A percentile compares a stretch with the other conserved stretches of the same genome.
Evolutionary conservation across 2,888 invertebrate species (phyloP).

Genomic region (Pristionchus japonicus): DNA sequence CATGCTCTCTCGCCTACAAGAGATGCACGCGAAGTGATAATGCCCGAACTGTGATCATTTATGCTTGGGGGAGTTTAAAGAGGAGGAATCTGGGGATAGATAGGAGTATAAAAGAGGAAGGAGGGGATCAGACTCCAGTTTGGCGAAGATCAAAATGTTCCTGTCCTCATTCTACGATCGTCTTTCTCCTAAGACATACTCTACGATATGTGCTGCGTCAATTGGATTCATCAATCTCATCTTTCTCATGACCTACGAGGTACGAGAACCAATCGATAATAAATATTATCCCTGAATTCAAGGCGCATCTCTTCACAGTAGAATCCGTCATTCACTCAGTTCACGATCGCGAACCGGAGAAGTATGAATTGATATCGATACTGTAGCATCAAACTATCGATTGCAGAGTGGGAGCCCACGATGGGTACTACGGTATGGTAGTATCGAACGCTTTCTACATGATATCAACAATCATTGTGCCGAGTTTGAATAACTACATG

Average conservation of each 20-base stretch:
- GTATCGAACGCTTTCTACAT: not conserved
- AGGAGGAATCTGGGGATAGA: not conserved
- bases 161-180: constrained; percentile 13
- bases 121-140: not conserved
- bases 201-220: not conserved
- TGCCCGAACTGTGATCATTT: not conserved
- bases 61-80: not conserved
- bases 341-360: constrained; percentile 8
- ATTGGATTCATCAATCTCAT: not conserved
- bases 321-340: constrained; percentile 36
- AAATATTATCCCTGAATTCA: too few relatives aligned
- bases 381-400: not conserved
- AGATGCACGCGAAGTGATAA: not conserved
- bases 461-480: not conserved
- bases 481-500: not conserved
- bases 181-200: not conserved
- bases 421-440: constrained; percentile 25
- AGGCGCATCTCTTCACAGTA: constrained; percentile 16
- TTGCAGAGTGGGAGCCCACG: constrained; percentile 5
- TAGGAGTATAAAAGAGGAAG: not conserved
- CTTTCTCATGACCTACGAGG: not conserved
- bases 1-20: not conserved
- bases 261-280: not conserved
- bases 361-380: not conserved
- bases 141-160: not conserved